A percentile compares a stretch with the other conserved stretches of the same genome.
Evolutionary conservation across 35 echinoderm and acorn worm genomes (phyloP).

Genomic region (Heliocidaris erythrogramma): DNA sequence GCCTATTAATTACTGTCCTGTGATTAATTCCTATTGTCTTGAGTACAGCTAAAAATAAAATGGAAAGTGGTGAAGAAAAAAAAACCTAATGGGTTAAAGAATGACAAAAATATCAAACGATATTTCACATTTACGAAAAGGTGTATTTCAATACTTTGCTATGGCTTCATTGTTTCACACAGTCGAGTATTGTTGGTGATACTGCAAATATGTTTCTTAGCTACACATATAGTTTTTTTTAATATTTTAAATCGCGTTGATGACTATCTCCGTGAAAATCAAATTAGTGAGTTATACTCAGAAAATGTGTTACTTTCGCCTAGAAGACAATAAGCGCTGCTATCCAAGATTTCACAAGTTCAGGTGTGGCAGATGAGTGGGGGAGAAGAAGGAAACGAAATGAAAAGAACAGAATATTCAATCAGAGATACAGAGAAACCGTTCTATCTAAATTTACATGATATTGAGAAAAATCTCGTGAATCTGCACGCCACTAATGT

Average conservation of each 20-base stretch:
- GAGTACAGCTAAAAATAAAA: too few species aligned
- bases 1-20: too few species aligned
- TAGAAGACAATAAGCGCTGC: not conserved
- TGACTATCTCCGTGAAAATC: not conserved
- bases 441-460: constrained; percentile 4
- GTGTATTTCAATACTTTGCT: too few species aligned
- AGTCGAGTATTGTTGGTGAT: not conserved
- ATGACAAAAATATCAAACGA: too few species aligned
- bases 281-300: too few species aligned
- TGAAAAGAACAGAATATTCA: not conserved
- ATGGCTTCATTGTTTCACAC: not conserved
- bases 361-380: not conserved
- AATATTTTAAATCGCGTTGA: not conserved
- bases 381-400: not conserved
- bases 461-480: constrained; percentile 6
- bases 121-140: too few species aligned
- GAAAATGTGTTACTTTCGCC: not conserved
- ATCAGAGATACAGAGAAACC: not conserved
- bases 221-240: not conserved
- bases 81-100: too few species aligned
- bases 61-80: too few species aligned
- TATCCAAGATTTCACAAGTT: not conserved
- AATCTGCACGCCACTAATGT: constrained; percentile 21
- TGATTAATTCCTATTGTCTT: too few species aligned
- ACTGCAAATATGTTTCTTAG: too few species aligned